These are phyloP conservation scores for Sminthurides aquaticus DNA, from an alignment of 2,888 invertebrate genomes.

Conservation along the genomic window DNA sequence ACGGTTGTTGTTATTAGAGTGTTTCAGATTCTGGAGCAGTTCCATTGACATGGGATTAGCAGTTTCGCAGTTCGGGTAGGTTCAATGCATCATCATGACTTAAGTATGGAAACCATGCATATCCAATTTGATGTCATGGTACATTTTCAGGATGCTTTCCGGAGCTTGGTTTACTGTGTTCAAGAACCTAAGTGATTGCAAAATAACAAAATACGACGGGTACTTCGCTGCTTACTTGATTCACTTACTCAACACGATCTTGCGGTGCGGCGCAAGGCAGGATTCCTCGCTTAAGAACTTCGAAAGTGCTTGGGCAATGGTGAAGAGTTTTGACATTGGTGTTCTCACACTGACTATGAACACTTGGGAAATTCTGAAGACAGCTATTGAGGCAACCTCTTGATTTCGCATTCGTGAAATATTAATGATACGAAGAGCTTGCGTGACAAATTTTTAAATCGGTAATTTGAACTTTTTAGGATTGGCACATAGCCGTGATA, in stretches of 20 bases:
- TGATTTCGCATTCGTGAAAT: too few relatives aligned
- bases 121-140: too few relatives aligned
- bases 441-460: too few relatives aligned
- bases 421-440: too few relatives aligned
- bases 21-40: constrained; percentile 19
- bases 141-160: too few relatives aligned
- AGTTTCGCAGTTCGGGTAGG: constrained; percentile 16
- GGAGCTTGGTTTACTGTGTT: too few relatives aligned
- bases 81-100: too few relatives aligned
- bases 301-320: constrained; percentile 14
- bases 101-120: too few relatives aligned
- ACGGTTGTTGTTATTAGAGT: constrained; percentile 16
- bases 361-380: constrained; percentile 9
- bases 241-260: constrained; percentile 7
- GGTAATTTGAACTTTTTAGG: too few relatives aligned
- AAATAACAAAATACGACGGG: constrained; percentile 12
- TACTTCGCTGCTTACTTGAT: constrained; percentile 18
- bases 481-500: constrained; percentile 5
- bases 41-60: constrained; percentile 13
- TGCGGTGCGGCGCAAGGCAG: constrained; percentile 3
- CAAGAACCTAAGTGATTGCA: too few relatives aligned
- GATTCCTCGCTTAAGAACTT: neutral
- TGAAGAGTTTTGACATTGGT: constrained; percentile 13
- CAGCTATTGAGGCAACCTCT: too few relatives aligned
- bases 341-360: constrained; percentile 19